phyloP scores from a whole-genome alignment of 1,140 invertebrate species.

The Drosophila kohkoa region DNA sequence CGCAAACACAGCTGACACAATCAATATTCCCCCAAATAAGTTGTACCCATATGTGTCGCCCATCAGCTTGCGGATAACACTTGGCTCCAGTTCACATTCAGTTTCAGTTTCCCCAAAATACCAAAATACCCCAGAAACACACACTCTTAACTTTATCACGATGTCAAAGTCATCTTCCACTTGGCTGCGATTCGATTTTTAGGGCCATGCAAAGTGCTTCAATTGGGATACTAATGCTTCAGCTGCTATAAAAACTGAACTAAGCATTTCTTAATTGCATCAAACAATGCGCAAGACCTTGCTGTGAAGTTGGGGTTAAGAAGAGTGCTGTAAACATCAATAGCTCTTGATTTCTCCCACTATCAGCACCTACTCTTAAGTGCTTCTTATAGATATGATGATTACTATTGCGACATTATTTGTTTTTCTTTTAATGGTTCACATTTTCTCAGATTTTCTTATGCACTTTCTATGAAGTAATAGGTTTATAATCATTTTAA shows the following conservation, averaged over 20 bases:
- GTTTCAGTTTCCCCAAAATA: too few species aligned
- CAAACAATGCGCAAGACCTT: background rate
- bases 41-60: background rate
- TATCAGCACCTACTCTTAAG: background rate
- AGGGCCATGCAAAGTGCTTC: slow-evolving; percentile 10
- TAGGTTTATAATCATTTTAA: too few species aligned
- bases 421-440: too few species aligned
- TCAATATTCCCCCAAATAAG: slow-evolving; percentile 14
- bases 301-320: background rate
- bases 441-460: too few species aligned
- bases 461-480: too few species aligned
- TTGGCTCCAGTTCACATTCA: slow-evolving; percentile 4
- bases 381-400: too few species aligned
- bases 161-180: too few species aligned
- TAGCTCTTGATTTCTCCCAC: background rate
- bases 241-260: background rate
- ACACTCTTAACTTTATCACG: too few species aligned
- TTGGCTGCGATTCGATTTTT: background rate
- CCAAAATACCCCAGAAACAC: background rate
- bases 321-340: too few species aligned
- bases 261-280: background rate
- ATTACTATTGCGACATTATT: too few species aligned
- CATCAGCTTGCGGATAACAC: slow-evolving; percentile 29
- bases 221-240: slow-evolving; percentile 3
- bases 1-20: slow-evolving; percentile 59